A percentile compares a stretch with the other conserved stretches of the same genome.
Conservation (phyloP, 1,140 invertebrate genomes). For the Scaptodrosophila lebanonensis region DNA sequence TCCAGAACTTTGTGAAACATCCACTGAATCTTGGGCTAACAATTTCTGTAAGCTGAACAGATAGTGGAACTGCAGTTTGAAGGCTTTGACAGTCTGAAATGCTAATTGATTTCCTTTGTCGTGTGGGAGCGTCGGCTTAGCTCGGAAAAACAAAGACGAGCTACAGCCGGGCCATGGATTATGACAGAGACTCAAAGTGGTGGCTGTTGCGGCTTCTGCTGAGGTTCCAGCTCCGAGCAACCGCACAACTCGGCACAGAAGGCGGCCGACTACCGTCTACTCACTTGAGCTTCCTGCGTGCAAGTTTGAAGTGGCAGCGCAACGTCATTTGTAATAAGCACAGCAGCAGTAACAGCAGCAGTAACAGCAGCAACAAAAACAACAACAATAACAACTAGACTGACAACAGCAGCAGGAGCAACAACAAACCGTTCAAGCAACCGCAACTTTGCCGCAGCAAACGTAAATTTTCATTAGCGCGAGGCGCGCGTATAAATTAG, state of each 20-base stretch:
- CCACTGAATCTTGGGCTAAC: no score
- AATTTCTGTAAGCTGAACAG: no score
- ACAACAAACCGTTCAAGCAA: conserved; percentile 40
- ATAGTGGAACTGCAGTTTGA: no score
- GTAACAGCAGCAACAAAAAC: conserved; percentile 8
- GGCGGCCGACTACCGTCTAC: not conserved
- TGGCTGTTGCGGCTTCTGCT: conserved; percentile 14
- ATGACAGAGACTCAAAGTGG: conserved; percentile 8
- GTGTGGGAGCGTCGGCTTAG: not conserved
- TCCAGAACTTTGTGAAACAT: no score
- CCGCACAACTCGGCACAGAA: conserved; percentile 11
- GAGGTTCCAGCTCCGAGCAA: conserved; percentile 20
- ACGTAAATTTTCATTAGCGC: conserved; percentile 73
- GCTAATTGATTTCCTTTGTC: conserved; percentile 17
- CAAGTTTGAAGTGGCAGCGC: conserved; percentile 29
- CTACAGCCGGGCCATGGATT: conserved; percentile 23
- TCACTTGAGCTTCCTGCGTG: not conserved
- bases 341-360: conserved; percentile 14
- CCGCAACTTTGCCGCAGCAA: conserved; percentile 38
- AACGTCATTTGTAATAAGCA: conserved; percentile 33
- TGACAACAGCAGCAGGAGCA: conserved; percentile 8
- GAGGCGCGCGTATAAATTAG: conserved; percentile 70
- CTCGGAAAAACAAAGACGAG: conserved; percentile 12
- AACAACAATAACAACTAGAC: conserved; percentile 9
- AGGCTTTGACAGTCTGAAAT: not conserved